Conservation (phyloP, 1,140 invertebrate genomes). For the Oreohelix idahoensis region DNA sequence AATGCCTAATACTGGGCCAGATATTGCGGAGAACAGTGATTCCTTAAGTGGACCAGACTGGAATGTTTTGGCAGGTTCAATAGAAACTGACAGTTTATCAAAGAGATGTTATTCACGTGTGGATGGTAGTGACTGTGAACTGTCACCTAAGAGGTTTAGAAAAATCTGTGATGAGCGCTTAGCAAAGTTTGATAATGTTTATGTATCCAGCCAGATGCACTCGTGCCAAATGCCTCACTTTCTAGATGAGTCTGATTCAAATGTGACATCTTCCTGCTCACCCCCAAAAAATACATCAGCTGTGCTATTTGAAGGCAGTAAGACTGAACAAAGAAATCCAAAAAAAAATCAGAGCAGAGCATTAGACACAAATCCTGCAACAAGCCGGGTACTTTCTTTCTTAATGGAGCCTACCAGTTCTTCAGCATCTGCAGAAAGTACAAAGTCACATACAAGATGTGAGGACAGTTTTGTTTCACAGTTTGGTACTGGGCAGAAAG, state of each 20-base stretch:
- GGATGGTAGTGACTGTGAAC: neutral
- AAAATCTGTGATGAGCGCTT: neutral
- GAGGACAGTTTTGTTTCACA: neutral
- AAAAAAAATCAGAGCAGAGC: neutral
- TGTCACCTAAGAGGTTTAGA: neutral
- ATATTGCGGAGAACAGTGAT: neutral
- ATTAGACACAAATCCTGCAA: neutral
- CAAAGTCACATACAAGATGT: neutral
- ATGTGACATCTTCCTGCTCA: conserved; percentile 6
- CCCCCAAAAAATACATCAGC: neutral
- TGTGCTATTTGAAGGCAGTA: neutral
- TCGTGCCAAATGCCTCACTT: conserved; percentile 7
- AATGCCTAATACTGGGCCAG: neutral
- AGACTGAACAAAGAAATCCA: neutral
- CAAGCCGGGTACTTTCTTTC: neutral
- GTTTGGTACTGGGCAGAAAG: neutral
- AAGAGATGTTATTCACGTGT: neutral
- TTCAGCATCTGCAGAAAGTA: neutral
- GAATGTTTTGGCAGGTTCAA: neutral
- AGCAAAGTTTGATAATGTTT: neutral
- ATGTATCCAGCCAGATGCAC: neutral
- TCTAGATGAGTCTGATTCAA: conserved; percentile 10
- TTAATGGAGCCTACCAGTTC: neutral
- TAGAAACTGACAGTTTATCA: neutral
- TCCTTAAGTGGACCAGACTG: neutral